Evolutionary conservation across 2,113 vertebrate species (phyloP).

Genomic region (Nanorana parkeri): DNA sequence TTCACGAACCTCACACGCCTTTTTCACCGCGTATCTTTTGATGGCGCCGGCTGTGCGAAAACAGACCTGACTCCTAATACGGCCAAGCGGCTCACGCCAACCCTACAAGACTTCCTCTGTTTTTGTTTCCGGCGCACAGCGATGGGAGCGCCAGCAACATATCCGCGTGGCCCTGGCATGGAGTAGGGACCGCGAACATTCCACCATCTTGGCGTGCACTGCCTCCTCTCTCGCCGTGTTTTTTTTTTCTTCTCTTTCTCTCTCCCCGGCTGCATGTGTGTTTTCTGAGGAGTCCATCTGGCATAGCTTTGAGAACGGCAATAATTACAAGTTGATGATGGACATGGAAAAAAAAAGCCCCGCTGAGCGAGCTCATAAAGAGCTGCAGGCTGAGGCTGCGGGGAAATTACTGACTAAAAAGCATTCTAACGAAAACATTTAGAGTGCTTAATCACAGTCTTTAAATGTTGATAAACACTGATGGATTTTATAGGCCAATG

Average conservation of each 20-base stretch:
- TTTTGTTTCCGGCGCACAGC: not conserved
- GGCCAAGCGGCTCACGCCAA: not conserved
- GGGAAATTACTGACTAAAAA: constrained; percentile 84
- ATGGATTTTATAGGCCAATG: constrained; percentile 79
- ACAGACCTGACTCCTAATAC: not conserved
- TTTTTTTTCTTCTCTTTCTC: not conserved
- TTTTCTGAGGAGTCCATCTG: constrained; percentile 83
- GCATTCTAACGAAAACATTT: constrained; percentile 81
- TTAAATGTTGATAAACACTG: constrained; percentile 84
- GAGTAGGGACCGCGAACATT: constrained; percentile 76
- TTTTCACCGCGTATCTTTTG: no score
- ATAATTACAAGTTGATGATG: constrained; percentile 88
- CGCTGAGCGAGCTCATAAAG: constrained; percentile 80
- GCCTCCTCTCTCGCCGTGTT: not conserved
- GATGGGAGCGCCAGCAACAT: constrained; percentile 41
- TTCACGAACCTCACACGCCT: no score
- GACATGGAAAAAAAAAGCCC: constrained; percentile 76
- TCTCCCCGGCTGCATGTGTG: constrained; percentile 75
- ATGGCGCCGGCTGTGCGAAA: not conserved
- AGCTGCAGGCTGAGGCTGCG: constrained; percentile 77
- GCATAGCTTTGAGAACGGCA: constrained; percentile 82
- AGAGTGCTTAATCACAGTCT: constrained; percentile 85
- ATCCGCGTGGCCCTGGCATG: constrained; percentile 72
- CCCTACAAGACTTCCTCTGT: not conserved
- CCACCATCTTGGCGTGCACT: constrained; percentile 1